Percentiles rank a stretch among this genome's conserved stretches.
Conservation (phyloP, 2,888 invertebrate genomes). For the Euproctis similis region DNA sequence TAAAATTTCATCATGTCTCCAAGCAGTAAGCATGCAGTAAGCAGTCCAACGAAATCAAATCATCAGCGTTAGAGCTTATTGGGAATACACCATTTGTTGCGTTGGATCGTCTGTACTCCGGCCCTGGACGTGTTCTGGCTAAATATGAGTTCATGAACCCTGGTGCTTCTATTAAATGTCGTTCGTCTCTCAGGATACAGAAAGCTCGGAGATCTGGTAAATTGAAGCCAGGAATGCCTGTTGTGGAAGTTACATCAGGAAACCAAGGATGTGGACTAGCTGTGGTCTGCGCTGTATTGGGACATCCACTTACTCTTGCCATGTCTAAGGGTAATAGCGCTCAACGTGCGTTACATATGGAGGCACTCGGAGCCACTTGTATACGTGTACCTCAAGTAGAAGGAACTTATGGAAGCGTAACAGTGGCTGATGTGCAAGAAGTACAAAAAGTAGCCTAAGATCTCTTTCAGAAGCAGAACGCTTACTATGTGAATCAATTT, state of each 20-base stretch:
- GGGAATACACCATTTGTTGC: slow-evolving; percentile 66
- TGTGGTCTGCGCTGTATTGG: slow-evolving; percentile 59
- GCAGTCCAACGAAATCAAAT: slow-evolving; percentile 49
- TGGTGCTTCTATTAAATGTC: slow-evolving; percentile 62
- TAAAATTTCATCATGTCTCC: slow-evolving; percentile 25
- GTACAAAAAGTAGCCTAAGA: slow-evolving; percentile 50
- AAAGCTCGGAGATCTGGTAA: slow-evolving; percentile 43
- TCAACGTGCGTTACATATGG: slow-evolving; percentile 65
- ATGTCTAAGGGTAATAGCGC: slow-evolving; percentile 66
- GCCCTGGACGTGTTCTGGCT: slow-evolving; percentile 59
- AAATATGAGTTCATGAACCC: slow-evolving; percentile 72
- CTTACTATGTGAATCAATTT: slow-evolving; percentile 62
- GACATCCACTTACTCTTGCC: slow-evolving; percentile 56
- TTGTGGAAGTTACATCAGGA: slow-evolving; percentile 62
- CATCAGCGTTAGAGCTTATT: slow-evolving; percentile 61
- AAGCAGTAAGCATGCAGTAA: too few species aligned
- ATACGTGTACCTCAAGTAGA: slow-evolving; percentile 61
- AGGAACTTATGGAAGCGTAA: slow-evolving; percentile 62
- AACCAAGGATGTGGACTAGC: slow-evolving; percentile 67
- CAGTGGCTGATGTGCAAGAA: slow-evolving; percentile 51
- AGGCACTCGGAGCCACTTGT: slow-evolving; percentile 62
- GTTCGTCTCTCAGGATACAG: slow-evolving; percentile 52
- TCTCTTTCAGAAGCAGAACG: slow-evolving; percentile 44
- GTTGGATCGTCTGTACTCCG: slow-evolving; percentile 53
- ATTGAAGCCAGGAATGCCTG: slow-evolving; percentile 47